Base-by-base conservation (phyloP, 2,888 invertebrate genomes). In the Drosophila nigricruria region DNA sequence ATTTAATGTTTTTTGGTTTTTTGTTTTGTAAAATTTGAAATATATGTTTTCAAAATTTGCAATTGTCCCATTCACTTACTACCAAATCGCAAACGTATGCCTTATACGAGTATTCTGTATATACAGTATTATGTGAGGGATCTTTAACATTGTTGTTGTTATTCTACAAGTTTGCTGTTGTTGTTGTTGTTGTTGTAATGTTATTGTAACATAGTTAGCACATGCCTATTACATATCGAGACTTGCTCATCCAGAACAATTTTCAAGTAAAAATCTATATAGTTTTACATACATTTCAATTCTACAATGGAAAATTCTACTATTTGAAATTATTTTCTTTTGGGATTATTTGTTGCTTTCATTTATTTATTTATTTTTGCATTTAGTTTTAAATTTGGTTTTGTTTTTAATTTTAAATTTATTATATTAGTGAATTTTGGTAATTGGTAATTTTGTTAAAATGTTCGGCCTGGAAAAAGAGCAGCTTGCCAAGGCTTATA, bases 261-360 rank as follows among this genome's bases (percentile, higher is more conserved):
- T 30, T 58, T 68, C 70, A 69, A 88, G 78, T 82, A 86, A 86
- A 82, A 88, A 88, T 82, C 83, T 86, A 82, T 66, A 62, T 79
- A 65, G 77, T 76, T 86, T 73, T 82, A 79, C 73, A 77, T 83
- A 89, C 88, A 81, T 70, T 81, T 84, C 70, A 69, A 83, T 79
- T 75, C 77, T 77, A 77, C 80, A 79, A 66, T 77, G 70, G 76
- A 83, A 89, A 89, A 87, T 84, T 89, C 89, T 84, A 84, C 84
- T 89, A 89, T 70, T 71, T 81, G 88, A 89, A 88, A 81, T 80
- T 52, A 67, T 53, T 57, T 60, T 67, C 43, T 16, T 16, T 34
- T 34, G 70, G 64, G 61, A 43, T 53, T 77, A 80, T 56, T 56
- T 62, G 42, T 40, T 56, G 64, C 8, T 16, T 43, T 42, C 3